Base-by-base conservation (phyloP, 23 tunicate genomes). In the Halocynthia aurantium region DNA sequence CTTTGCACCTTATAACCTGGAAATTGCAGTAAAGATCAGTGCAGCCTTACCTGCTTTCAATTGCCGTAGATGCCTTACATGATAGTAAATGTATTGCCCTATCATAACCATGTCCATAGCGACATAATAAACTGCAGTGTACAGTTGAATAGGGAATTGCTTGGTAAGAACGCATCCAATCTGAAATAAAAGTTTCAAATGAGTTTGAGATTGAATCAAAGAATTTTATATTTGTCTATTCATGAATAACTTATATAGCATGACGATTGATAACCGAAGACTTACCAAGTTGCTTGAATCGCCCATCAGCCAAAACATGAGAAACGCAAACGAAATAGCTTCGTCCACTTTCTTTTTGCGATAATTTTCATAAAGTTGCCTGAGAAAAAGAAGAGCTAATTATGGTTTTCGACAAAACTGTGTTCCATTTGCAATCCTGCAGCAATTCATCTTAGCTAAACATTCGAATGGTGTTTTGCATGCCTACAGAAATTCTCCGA, bases 111-210 rank as follows among this genome's bases (percentile, higher is more conserved):
- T 66, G 84, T 94, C 99, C 95, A 94, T 94, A 50, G 74, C 54
- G n/a, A 94, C 99, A 70, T 94, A 94, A 57, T 94, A 94, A 52
- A 88, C 72, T 21, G 99, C 88, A 6, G 99, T 94, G 79, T 82
- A 80, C 63, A 85, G 81, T 84, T 94, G 99, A 44, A 94, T 80
- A 8, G 99, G 96, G 71, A 94, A 85, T 58, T 94, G 99, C 8
- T 84, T 61, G 5, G 92, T 94, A 44, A 94, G 81, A 77, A 94
- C n/a, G 73, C 99, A 94, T 6, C 99, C 99, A 52, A 88, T 80
- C 98, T 92, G 63, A 22, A 70, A 78, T 7, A 51, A 7, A 64
- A 78, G 13, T 10, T 9, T 8, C 9, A 60, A 18, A 18, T 58
- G 64, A n/a, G 64, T 58, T 17, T 58, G 64, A 58, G n/a, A 58